Base-by-base conservation (phyloP, 53 echinoderm and acorn worm species). In the Henricia sp. region DNA sequence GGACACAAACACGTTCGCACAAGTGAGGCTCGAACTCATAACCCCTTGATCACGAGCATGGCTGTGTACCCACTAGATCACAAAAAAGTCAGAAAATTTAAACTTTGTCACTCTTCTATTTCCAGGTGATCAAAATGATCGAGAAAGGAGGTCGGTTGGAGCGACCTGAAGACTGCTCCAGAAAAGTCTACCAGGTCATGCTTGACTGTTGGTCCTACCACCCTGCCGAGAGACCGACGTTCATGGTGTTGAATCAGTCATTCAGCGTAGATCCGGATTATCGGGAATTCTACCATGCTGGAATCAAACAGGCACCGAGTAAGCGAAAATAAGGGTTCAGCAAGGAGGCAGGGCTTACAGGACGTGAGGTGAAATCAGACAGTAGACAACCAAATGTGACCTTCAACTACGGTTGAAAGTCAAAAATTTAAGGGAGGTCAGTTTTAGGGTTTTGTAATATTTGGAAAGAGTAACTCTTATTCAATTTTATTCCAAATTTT, bases 61-160 rank as follows among this genome's bases (percentile, higher is more conserved):
- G 44, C 13, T 13, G 44, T 9, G 13, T 44, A 44, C 44, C 13
- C 44, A 44, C 6, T 9, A 9, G 13, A 6, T 9, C 44, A 13
- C 13, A 13, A 44, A 44, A 44, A 13, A 9, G 6, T 44, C 44
- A 44, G 44, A 9, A 44, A 44, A 44, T 6, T 44, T 44, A 6
- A 44, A 13, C 44, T 9, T 44, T 44, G 13, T 21, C 19, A 28
- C 0, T 27, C 3, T 37, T 0, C 42, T 12, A 29, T 23, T 33
- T 37, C 17, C 83, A 97, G 97, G 97, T 97, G 6, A 99, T 99
- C 89, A 88, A 99, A 56, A 83, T 82, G 59, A 92, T 99, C 12
- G 99, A 99, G 78, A 86, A 76, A 1, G 95, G 92, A 3, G 72
- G 84, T 3, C 71, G 99, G 34, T 36, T 99, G 69, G 62, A 35